Base-by-base conservation (phyloP, 2,888 invertebrate genomes). In the Cylindroiulus punctatus region DNA sequence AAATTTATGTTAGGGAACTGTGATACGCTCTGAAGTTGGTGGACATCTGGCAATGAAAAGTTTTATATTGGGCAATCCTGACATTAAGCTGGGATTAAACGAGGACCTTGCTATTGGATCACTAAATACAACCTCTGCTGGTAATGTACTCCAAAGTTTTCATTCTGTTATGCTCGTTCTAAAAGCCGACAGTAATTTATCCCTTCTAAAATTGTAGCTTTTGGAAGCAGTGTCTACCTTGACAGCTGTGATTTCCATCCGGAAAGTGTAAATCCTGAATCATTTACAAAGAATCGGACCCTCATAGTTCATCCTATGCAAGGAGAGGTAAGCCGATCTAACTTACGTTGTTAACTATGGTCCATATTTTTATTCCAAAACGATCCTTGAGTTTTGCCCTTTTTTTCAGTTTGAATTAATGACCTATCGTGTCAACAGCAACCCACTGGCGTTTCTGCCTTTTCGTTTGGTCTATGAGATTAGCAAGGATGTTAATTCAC, bases 391-490 rank as follows among this genome's bases (percentile, higher is more conserved):
- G 81, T 81, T 19, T 8, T 81, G 12, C 26, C 12, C 12, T 14
- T 81, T n/a, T 30, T 32, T 81, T 82, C 40, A 82, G 82, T 40
- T 36, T 32, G 32, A 82, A 32, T 32, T 82, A 19, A 82, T 82
- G 82, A 82, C 32, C 30, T 82, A 82, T n/a, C 82, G 40, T 40
- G n/a, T 82, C 7, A n/a, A 40, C n/a, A 82, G 82, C 82, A 82
- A 30, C 40, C 32, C 82, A 17, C 82, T 82, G 32, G 17, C 82
- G 5, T 82, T 82, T 82, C 82, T 82, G 30, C 82, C 82, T 19
- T 82, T 82, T 82, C 82, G 82, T 82, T 82, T 82, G 12, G 36
- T 82, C 8, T 82, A 82, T 40, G 32, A 82, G 7, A 36, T 36
- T 26, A n/a, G 40, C 32, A 82, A 82, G 82, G 82, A 82, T 82